Base-by-base conservation (phyloP, 1,140 invertebrate genomes). In the Aporrectodea caliginosa region DNA sequence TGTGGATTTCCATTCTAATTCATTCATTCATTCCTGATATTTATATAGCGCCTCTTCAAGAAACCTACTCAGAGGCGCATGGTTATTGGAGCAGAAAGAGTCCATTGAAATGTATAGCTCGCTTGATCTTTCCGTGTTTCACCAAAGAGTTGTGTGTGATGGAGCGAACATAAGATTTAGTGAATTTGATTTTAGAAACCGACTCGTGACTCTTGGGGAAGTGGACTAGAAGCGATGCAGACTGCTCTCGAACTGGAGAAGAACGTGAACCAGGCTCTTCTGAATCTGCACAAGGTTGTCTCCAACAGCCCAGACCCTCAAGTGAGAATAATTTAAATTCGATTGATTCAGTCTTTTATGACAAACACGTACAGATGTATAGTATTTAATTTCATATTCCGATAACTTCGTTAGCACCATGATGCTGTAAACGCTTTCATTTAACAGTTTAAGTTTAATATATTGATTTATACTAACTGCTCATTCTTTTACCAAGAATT, bases 181-280 rank as follows among this genome's bases (percentile, higher is more conserved):
- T 29, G 22, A n/a, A 30, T 1, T 29, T 22, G 31, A 29, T 27
- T 93, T 30, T 86, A 90, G 70, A 89, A 90, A 71, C 93, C 93
- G 2, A 86, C 88, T 2, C 85, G 89, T 77, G 86, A 89, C 71
- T 89, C 92, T 35, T 94, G 93, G 91, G 87, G 87, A 0, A 89
- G 89, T 34, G 90, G 90, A 0, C 85, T 92, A 80, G 91, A 92
- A n/a, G 93, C 93, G 0, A 92, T 95, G 88, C 83, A 86, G 68
- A 89, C 90, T 22, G 93, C 94, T 29, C 86, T 95, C 1, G 85
- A 90, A 31, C 88, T 95, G 82, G 94, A 95, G 86, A 93, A 93
- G 84, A 89, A 88, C 82, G 92, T 95, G 22, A 94, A 95, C 85
- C 87, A 93, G 90, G 90, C 90, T 81, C 86, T 95, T 16, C 83